Percentiles rank a stretch among this genome's conserved stretches.
phyloP scores from a whole-genome alignment of 2,888 invertebrate species.

The Chrysomela aeneicollis region DNA sequence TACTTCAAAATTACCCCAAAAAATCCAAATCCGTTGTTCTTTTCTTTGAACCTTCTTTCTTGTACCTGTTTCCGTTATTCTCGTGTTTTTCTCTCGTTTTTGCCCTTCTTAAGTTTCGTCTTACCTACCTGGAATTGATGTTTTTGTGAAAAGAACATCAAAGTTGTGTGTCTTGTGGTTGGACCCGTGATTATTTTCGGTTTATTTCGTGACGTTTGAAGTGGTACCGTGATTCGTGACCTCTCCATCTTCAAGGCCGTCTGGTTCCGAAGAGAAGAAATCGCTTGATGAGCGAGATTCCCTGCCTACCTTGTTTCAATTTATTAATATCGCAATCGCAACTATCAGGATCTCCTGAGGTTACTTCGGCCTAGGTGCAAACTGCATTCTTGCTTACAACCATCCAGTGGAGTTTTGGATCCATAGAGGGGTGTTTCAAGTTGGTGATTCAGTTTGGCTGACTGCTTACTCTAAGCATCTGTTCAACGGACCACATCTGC shows the following conservation, averaged over 20 bases:
- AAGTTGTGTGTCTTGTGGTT: not conserved
- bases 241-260: conserved; percentile 31
- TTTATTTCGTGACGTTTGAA: conserved; percentile 7
- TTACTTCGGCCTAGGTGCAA: conserved; percentile 24
- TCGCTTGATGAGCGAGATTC: conserved; percentile 22
- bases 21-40: not conserved
- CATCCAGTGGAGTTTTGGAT: conserved; percentile 32
- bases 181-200: not conserved
- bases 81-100: conserved; percentile 8
- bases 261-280: conserved; percentile 32
- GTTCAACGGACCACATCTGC: conserved; percentile 54
- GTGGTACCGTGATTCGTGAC: conserved; percentile 20
- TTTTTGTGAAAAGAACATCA: conserved; percentile 9
- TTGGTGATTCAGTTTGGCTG: conserved; percentile 33
- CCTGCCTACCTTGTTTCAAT: not conserved
- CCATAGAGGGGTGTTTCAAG: conserved; percentile 11
- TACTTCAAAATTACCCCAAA: conserved; percentile 3
- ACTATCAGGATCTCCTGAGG: not conserved
- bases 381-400: conserved; percentile 36
- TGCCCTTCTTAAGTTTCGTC: conserved; percentile 2
- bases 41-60: conserved; percentile 11
- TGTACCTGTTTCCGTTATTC: conserved; percentile 21
- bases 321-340: not conserved
- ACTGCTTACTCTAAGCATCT: conserved; percentile 51
- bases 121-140: conserved; percentile 18